Conservation (phyloP, 2,797 vertebrate genomes). For the Notamacropus eugenii region DNA sequence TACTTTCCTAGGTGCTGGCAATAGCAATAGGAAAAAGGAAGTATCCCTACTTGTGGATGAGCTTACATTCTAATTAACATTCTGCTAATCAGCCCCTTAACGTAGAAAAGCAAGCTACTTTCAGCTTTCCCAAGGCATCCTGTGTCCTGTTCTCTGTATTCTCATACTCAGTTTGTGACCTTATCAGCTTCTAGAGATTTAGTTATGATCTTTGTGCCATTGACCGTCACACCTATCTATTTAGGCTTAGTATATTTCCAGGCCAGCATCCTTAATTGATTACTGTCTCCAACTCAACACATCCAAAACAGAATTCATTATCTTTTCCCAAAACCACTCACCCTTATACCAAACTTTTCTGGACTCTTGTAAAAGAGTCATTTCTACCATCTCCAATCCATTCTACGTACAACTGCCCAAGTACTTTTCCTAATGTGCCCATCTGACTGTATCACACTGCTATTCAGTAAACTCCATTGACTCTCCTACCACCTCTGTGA, state of each 20-base stretch:
- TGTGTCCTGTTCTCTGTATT: not conserved
- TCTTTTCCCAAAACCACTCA: not conserved
- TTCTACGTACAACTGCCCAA: not conserved
- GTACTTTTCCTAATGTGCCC: not conserved
- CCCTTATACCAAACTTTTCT: not conserved
- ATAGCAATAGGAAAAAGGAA: constrained; percentile 29
- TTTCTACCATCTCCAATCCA: not conserved
- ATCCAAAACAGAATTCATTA: not conserved
- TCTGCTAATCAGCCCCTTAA: not conserved
- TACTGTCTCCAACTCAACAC: not conserved
- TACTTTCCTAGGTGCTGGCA: not conserved
- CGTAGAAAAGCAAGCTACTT: not conserved
- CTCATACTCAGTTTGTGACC: not conserved
- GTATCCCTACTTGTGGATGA: not conserved
- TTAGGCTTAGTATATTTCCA: not conserved
- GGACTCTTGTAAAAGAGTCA: not conserved
- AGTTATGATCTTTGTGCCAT: not conserved
- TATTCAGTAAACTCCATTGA: not conserved
- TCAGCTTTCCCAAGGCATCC: not conserved
- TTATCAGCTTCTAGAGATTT: not conserved
- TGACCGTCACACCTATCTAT: not conserved
- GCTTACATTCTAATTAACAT: not conserved
- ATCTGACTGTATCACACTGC: not conserved
- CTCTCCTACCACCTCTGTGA: not conserved
- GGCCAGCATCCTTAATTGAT: not conserved